These are phyloP conservation scores for Carapus acus DNA, from an alignment of 2,797 vertebrate species.

Conservation along the genomic window DNA sequence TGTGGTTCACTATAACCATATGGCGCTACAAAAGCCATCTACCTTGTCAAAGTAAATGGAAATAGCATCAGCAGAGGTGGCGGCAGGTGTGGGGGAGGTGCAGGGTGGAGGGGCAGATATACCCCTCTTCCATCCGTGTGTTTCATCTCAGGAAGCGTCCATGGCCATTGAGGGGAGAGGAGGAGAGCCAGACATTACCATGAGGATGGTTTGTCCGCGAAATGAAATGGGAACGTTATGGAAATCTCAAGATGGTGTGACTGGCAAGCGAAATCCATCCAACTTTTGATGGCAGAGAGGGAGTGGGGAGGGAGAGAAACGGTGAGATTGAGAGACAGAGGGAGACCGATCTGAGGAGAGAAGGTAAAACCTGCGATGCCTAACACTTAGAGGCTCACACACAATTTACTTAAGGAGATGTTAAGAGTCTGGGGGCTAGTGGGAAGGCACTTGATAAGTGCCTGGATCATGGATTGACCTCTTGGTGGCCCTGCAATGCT, in stretches of 20 bases:
- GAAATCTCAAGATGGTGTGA: conserved; percentile 36
- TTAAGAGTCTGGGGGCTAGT: conserved; percentile 53
- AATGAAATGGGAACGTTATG: conserved; percentile 26
- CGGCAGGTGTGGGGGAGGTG: neutral
- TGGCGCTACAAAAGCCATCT: conserved; percentile 55
- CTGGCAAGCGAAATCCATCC: conserved; percentile 31
- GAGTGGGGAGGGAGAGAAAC: too few species aligned
- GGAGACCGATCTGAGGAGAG: conserved; percentile 13
- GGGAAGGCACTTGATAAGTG: conserved; percentile 65
- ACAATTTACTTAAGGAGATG: conserved; percentile 68
- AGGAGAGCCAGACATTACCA: neutral
- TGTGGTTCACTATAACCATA: conserved; percentile 53
- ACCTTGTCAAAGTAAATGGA: conserved; percentile 54
- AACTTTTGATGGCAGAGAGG: neutral
- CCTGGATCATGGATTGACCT: conserved; percentile 62
- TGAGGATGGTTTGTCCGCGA: neutral
- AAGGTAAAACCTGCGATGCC: conserved; percentile 42
- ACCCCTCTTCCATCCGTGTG: conserved; percentile 33
- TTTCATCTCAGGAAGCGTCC: conserved; percentile 62
- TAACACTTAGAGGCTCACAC: conserved; percentile 53
- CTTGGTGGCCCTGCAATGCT: conserved; percentile 48
- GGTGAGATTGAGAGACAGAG: too few species aligned
- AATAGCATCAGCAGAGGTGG: conserved; percentile 43
- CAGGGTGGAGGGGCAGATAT: conserved; percentile 2
- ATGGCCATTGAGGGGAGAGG: conserved; percentile 22